Percentiles rank a stretch among this genome's conserved stretches.
phyloP scores from a whole-genome alignment of 92 coral and sea anemone species.

The Palythoa caribaeorum region DNA sequence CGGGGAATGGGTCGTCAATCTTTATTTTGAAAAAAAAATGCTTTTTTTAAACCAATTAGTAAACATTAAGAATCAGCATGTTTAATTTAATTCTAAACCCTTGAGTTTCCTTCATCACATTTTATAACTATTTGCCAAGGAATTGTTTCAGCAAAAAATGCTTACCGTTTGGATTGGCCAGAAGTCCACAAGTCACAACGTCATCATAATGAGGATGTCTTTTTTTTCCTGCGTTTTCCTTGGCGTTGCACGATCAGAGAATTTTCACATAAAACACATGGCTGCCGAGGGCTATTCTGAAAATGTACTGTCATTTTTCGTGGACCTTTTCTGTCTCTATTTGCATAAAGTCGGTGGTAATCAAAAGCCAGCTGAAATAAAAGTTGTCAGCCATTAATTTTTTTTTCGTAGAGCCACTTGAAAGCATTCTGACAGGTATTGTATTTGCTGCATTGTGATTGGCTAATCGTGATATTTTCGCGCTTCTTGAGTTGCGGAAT shows the following conservation, averaged over 20 bases:
- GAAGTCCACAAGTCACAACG: neutral
- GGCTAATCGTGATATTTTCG: slow-evolving; percentile 54
- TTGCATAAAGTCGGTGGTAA: slow-evolving; percentile 14
- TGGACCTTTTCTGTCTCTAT: slow-evolving; percentile 2
- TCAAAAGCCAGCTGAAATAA: slow-evolving; percentile 14
- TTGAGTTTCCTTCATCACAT: slow-evolving; percentile 15
- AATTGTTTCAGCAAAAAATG: neutral
- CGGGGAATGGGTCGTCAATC: no score
- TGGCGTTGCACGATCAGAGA: neutral
- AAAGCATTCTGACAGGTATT: slow-evolving; percentile 62
- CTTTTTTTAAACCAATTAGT: neutral
- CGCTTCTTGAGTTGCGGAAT: slow-evolving; percentile 7
- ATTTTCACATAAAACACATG: neutral
- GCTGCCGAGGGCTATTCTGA: slow-evolving; percentile 2
- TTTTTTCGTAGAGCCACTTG: slow-evolving; percentile 36
- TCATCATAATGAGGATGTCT: neutral
- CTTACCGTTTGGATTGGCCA: neutral
- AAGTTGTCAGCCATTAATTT: neutral
- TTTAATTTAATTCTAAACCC: neutral
- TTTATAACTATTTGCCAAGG: neutral
- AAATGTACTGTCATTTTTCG: neutral
- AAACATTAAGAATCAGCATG: neutral
- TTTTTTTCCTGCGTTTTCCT: neutral
- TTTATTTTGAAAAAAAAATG: neutral
- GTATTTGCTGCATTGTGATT: slow-evolving; percentile 67